These are phyloP conservation scores for Apodemus agrarius DNA, from an alignment of 2,797 vertebrate genomes.

Conservation along the genomic window DNA sequence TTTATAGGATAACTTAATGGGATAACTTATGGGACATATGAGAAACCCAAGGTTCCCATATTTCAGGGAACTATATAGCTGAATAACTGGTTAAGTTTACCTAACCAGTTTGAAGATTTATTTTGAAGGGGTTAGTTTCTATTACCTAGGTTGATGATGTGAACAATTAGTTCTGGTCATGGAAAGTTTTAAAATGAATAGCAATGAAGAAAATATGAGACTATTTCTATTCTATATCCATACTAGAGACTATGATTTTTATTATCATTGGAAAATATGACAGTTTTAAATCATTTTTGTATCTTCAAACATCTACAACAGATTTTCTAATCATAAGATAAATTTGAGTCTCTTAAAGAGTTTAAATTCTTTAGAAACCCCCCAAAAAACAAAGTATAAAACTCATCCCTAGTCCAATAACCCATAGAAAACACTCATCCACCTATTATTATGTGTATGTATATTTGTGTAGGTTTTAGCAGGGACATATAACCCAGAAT, in stretches of 20 bases:
- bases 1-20: no score
- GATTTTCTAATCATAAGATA: slow-evolving; percentile 29
- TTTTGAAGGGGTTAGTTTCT: background rate
- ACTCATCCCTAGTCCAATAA: background rate
- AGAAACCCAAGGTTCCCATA: background rate
- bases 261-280: slow-evolving; percentile 41
- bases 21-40: no score
- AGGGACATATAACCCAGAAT: background rate
- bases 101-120: background rate
- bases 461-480: background rate
- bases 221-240: background rate
- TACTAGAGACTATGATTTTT: background rate
- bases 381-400: background rate
- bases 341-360: background rate
- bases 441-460: background rate
- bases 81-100: background rate
- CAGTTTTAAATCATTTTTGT: slow-evolving; percentile 15
- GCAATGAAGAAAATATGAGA: background rate
- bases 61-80: background rate
- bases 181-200: background rate
- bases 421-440: background rate
- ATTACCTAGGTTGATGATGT: background rate
- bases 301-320: background rate
- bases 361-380: slow-evolving; percentile 15
- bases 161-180: background rate